A percentile compares a stretch with the other conserved stretches of the same genome.
Evolutionary conservation across 2,797 vertebrate genomes (phyloP).

Genomic region (Ibycter americanus): DNA sequence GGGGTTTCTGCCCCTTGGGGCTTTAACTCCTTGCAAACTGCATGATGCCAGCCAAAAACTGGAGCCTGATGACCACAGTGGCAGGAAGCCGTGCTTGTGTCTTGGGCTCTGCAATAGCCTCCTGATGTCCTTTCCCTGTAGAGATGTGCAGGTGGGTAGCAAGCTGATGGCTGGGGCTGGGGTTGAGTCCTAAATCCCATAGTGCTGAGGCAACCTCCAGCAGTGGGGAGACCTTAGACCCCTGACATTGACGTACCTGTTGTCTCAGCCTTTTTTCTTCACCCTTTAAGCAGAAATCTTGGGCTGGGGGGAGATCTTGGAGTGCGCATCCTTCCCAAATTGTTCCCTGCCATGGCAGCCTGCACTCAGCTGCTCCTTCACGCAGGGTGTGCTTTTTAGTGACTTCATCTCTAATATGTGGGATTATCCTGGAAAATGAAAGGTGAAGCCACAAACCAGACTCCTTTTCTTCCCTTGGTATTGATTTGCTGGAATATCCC

Average conservation of each 20-base stretch:
- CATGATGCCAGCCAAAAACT: background rate
- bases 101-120: background rate
- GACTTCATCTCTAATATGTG: background rate
- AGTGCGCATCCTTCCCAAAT: background rate
- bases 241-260: background rate
- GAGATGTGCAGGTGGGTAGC: background rate
- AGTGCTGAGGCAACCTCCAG: background rate
- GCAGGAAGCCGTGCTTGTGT: background rate
- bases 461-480: background rate
- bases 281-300: background rate
- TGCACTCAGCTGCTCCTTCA: background rate
- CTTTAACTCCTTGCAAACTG: background rate
- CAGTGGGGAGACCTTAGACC: background rate
- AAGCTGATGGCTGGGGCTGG: background rate
- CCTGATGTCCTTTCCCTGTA: background rate
- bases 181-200: background rate
- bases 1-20: background rate
- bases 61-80: background rate
- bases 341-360: background rate
- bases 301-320: background rate
- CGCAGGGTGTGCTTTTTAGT: background rate
- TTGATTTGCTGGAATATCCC: background rate
- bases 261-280: background rate
- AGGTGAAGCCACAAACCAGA: background rate
- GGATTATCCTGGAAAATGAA: background rate